Conservation (phyloP, 2,797 vertebrate genomes). For the Menidia menidia region DNA sequence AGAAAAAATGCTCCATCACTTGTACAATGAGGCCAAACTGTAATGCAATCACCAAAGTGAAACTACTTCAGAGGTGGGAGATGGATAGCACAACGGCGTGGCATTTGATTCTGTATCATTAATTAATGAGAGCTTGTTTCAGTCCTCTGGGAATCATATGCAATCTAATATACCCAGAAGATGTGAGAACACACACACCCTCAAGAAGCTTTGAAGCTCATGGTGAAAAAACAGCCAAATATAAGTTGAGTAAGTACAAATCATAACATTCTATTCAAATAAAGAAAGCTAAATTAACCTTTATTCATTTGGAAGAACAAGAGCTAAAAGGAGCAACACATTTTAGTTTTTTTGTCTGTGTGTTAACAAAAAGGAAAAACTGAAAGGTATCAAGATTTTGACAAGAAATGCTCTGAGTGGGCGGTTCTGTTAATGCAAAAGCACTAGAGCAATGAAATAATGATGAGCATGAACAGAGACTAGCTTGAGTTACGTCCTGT, state of each 20-base stretch:
- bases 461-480: conserved; percentile 81
- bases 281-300: background rate
- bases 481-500: conserved; percentile 84
- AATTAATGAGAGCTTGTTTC: conserved; percentile 80
- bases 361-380: conserved; percentile 22
- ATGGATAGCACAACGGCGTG: conserved; percentile 41
- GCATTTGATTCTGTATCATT: conserved; percentile 81
- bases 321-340: background rate
- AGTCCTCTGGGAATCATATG: conserved; percentile 69
- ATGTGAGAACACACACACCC: conserved; percentile 36
- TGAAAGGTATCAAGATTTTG: conserved; percentile 48
- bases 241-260: background rate
- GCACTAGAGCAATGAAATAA: conserved; percentile 84
- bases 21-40: conserved; percentile 21
- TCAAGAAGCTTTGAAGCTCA: conserved; percentile 25
- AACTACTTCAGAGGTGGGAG: conserved; percentile 40
- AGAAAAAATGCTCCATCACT: background rate
- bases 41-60: conserved; percentile 32
- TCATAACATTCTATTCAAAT: conserved; percentile 5
- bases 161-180: conserved; percentile 68
- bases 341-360: background rate
- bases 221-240: conserved; percentile 10
- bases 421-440: conserved; percentile 73
- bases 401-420: conserved; percentile 56
- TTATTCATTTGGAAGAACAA: conserved; percentile 11